These are phyloP conservation scores for Lottia scabra DNA, from an alignment of 2,888 invertebrate species.

Conservation along the genomic window DNA sequence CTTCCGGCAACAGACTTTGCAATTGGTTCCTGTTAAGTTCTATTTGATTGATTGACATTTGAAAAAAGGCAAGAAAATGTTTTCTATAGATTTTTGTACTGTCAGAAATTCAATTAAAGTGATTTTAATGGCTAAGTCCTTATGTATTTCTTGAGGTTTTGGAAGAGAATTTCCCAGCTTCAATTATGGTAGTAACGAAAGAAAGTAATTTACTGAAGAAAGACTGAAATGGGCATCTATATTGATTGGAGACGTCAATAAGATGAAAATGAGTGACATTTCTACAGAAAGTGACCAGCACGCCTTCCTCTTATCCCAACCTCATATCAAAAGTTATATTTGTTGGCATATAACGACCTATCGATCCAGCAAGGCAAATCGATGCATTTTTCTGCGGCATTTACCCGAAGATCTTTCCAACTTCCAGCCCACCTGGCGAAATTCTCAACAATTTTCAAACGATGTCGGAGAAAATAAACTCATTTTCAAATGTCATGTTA, in stretches of 20 bases:
- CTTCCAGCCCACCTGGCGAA: background rate
- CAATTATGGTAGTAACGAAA: background rate
- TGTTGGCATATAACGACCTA: slow-evolving; percentile 1
- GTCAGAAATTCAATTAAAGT: too few relatives aligned
- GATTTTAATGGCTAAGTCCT: too few relatives aligned
- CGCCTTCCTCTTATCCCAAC: background rate
- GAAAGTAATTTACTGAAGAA: background rate
- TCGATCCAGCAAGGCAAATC: background rate
- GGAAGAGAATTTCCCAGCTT: background rate
- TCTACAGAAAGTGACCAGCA: slow-evolving; percentile 2
- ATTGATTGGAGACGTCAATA: background rate
- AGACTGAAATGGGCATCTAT: background rate
- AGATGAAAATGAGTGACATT: slow-evolving; percentile 1
- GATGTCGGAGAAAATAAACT: slow-evolving; percentile 3
- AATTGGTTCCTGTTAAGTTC: too few relatives aligned
- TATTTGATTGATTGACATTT: too few relatives aligned
- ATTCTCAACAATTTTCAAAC: background rate
- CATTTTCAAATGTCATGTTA: background rate
- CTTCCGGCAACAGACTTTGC: too few relatives aligned
- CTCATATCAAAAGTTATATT: slow-evolving; percentile 3
- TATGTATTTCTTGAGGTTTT: background rate
- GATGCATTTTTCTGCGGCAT: slow-evolving; percentile 6
- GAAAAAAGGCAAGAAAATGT: too few relatives aligned
- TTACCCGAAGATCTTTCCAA: background rate
- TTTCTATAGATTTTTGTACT: too few relatives aligned